phyloP scores from a whole-genome alignment of 2,113 vertebrate species.

The Hemichromis elongatus region DNA sequence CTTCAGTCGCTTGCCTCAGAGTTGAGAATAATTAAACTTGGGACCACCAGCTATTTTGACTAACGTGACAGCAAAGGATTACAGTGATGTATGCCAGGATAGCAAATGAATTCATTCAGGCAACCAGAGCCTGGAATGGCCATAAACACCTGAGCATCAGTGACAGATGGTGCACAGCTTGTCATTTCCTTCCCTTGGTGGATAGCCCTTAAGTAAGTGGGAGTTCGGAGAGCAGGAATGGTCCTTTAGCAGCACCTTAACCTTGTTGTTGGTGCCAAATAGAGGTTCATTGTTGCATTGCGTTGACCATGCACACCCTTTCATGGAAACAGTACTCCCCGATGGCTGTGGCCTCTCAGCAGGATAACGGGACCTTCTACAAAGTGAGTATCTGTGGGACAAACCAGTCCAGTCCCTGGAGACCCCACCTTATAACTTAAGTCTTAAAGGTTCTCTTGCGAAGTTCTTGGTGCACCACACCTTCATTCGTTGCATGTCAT shows the following conservation, averaged over 20 bases:
- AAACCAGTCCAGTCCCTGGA: not conserved
- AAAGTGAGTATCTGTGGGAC: not conserved
- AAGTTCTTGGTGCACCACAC: not conserved
- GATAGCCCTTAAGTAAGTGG: not conserved
- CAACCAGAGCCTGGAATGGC: not conserved
- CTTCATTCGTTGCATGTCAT: not conserved
- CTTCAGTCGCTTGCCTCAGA: not conserved
- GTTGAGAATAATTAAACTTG: not conserved
- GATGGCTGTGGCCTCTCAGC: not conserved
- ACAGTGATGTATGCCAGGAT: not conserved
- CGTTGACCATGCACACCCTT: not conserved
- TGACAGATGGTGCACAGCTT: not conserved
- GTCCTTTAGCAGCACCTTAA: not conserved
- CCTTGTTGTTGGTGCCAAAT: not conserved
- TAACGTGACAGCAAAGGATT: not conserved
- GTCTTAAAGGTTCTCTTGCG: not conserved
- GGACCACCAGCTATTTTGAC: not conserved
- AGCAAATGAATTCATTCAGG: not conserved
- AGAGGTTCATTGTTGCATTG: not conserved
- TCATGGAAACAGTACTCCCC: not conserved
- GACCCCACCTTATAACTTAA: fast-evolving
- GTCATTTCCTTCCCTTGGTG: not conserved
- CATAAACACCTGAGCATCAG: not conserved
- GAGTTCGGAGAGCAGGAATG: not conserved
- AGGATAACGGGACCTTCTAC: not conserved